Base-by-base conservation (phyloP, 2,797 vertebrate genomes). In the Microctenopoma lineatum region DNA sequence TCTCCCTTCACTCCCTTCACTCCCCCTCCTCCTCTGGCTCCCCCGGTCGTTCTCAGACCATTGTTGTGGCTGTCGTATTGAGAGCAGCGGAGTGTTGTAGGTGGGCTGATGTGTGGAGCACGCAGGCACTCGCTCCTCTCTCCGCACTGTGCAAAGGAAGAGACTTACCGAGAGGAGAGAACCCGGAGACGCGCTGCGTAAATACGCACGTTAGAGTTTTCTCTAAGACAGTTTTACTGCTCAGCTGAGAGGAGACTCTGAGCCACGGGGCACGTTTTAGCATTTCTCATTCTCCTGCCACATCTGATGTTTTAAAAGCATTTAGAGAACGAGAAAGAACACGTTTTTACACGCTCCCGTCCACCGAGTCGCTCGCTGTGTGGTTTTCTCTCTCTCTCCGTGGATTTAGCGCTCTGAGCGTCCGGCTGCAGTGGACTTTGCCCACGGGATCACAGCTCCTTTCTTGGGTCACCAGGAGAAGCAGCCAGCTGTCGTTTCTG, bases 41-140 rank as follows among this genome's bases (percentile, higher is more conserved):
- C 55, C 54, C 77, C 62, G 52, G 72, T 66, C 32, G 53, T 81
- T 78, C 90, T 90, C 87, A 87, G 74, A 84, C 92, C 88, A 94
- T 94, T 94, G 93, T 94, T 92, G 91, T 90, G 90, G 73, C 80
- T 87, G 89, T 81, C 69, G 81, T 84, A 52, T 77, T 45, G 47
- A 68, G 77, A 76, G 69, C 69, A 59, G 83, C 78, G 21, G 53
- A 60, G 79, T 67, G 68, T 50, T 51, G 78, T 10, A 16, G 44
- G 68, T 64, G 67, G 48, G 68, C 74, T 71, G 80, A 34, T 80
- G 77, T 77, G 74, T 75, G 47, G 9, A 60, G 72, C 74, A 80
- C 82, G 26, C 77, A 59, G 67, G 70, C 79, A 41, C 62, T 73
- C 54, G 9, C 62, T 55, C 69, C 34, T 51, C 36, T 47, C 45